Percentiles rank a stretch among this genome's conserved stretches.
These are phyloP conservation scores for Pelusios castaneus DNA, from an alignment of 2,113 vertebrate species.

Conservation along the genomic window DNA sequence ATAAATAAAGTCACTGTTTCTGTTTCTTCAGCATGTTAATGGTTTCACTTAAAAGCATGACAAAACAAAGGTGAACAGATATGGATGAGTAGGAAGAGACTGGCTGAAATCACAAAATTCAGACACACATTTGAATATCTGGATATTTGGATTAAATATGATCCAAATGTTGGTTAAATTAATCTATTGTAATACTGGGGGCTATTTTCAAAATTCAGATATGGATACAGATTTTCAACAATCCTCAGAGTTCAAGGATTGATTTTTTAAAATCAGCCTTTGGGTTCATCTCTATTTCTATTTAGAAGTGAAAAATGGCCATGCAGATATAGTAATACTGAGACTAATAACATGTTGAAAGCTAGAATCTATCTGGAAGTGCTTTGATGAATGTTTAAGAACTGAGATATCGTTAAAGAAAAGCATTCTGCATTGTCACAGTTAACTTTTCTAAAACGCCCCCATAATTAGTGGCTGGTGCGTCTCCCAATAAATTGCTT, in stretches of 20 bases:
- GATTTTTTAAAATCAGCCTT: not conserved
- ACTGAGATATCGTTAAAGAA: not conserved
- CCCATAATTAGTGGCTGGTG: not conserved
- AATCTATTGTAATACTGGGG: not conserved
- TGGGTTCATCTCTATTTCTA: not conserved
- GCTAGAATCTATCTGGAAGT: not conserved
- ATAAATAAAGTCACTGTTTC: not conserved
- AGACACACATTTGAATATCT: not conserved
- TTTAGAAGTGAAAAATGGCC: not conserved
- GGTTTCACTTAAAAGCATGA: not conserved
- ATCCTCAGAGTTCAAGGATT: not conserved
- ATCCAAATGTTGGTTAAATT: not conserved
- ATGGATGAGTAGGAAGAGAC: not conserved
- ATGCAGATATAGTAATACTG: not conserved
- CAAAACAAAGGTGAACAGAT: not conserved
- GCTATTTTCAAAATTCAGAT: not conserved
- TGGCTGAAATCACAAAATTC: not conserved
- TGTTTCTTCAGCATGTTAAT: not conserved
- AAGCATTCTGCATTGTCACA: not conserved
- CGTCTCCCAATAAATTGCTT: conserved; percentile 1
- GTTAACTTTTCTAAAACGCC: not conserved
- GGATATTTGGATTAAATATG: not conserved
- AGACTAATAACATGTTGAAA: conserved; percentile 18
- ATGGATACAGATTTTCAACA: not conserved
- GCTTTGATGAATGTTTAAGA: conserved; percentile 61